These are phyloP conservation scores for Sciurus vulgaris DNA, from an alignment of 2,797 vertebrate species.

Conservation along the genomic window DNA sequence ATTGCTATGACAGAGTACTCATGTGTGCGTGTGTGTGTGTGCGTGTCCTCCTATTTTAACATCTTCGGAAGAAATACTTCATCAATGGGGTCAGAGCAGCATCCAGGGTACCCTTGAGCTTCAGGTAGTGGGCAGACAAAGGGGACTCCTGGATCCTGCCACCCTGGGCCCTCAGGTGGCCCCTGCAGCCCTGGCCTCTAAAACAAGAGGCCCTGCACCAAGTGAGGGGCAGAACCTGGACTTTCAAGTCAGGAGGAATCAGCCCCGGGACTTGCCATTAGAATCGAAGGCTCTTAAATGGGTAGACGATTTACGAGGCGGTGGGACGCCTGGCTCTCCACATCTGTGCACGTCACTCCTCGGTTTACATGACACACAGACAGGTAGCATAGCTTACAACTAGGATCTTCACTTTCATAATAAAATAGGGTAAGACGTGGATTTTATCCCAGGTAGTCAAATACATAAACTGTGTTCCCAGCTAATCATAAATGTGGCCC, in stretches of 20 bases:
- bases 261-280: background rate
- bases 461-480: background rate
- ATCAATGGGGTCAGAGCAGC: background rate
- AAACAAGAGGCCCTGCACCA: background rate
- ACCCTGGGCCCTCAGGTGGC: background rate
- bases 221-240: background rate
- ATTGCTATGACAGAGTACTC: no score
- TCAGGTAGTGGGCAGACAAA: background rate
- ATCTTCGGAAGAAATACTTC: background rate
- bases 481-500: background rate
- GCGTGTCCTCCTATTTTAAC: background rate
- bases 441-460: background rate
- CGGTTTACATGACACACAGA: background rate
- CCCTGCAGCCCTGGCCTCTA: background rate
- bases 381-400: background rate
- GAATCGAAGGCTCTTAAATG: background rate
- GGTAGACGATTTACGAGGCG: background rate
- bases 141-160: background rate
- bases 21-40: background rate
- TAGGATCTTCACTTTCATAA: background rate
- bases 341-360: background rate
- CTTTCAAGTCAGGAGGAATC: constrained; percentile 44
- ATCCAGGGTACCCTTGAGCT: no score
- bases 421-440: background rate
- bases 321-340: background rate